Conservation (phyloP, 2,888 invertebrate genomes). For the Ganaspis brasiliensis region DNA sequence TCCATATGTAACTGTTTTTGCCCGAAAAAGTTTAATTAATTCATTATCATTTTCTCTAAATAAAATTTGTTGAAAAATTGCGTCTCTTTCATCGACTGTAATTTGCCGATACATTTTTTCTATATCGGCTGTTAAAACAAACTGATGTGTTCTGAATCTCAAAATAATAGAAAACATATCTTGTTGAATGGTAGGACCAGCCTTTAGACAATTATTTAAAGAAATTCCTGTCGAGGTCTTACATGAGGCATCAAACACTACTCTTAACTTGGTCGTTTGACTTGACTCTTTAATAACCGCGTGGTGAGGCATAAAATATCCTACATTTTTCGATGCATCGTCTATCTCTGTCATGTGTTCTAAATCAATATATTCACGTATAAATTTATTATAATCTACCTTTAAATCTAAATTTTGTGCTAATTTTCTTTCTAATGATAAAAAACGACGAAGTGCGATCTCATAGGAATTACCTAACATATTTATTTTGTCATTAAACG, state of each 20-base stretch:
- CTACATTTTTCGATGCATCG: constrained; percentile 30
- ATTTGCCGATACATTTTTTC: constrained; percentile 54
- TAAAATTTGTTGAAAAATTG: constrained; percentile 29
- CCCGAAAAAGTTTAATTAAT: neutral
- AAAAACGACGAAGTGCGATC: too few relatives aligned
- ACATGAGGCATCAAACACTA: constrained; percentile 46
- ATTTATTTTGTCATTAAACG: too few relatives aligned
- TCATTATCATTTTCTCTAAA: neutral
- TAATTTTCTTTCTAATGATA: too few relatives aligned
- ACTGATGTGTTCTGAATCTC: constrained; percentile 31
- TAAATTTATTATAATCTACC: neutral
- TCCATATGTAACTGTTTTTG: neutral
- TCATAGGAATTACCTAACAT: too few relatives aligned
- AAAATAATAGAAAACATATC: constrained; percentile 35
- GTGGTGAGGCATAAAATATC: constrained; percentile 43
- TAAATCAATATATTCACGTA: neutral
- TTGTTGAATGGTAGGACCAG: constrained; percentile 46
- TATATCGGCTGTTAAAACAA: constrained; percentile 43
- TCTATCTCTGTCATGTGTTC: neutral
- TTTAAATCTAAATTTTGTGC: neutral
- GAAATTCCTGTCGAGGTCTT: constrained; percentile 45
- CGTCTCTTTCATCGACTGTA: constrained; percentile 32
- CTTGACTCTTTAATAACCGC: constrained; percentile 12
- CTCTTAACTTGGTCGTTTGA: neutral
- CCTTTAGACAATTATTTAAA: constrained; percentile 49